Base-by-base conservation (phyloP, 2,113 vertebrate genomes). In the Percina caprodes region DNA sequence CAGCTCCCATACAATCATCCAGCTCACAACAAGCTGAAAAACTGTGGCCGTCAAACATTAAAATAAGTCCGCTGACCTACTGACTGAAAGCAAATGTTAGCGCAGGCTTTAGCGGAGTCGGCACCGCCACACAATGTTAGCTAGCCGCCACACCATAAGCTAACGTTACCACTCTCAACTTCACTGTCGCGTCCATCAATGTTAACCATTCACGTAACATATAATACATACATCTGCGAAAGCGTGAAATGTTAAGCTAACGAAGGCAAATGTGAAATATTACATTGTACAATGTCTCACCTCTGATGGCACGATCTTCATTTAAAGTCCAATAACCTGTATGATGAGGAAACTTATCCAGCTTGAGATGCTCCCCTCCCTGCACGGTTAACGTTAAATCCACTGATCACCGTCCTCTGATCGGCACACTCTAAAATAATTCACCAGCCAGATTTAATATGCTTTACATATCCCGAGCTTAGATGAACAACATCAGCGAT, bases 241-340 rank as follows among this genome's bases (percentile, higher is more conserved):
- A 55, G 30, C 51, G 26, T 68, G 1, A 30, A 42, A 65, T 12
- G 15, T 60, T 46, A 23, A 45, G 30, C 10, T 2, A n/a, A 69
- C 6, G 1, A 56, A 54, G 2, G 33, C 1, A 21, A 11, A 15
- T 23, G 45, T 56, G 14, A 51, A 69, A 67, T 0, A 60, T 6
- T 70, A 70, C 5, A 56, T 49, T 51, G 55, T 35, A 33, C 6
- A 77, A 54, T 33, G 54, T 51, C 95, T 94, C 80, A 96, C 95
- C 95, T 95, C 91, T 95, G 92, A 95, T 95, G 94, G 92, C 94
- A 94, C 93, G 95, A 94, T 95, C 95, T 95, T 95, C 95, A 95
- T 95, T 95, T 95, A 95, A 94, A 95, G 94, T 95, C 92, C 93
- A 94, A 94, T 94, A 94, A 93, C 90, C 94, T 93, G 94, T 94